Conservation (phyloP, 64 coral and sea anemone genomes). For the Montipora foliosa region DNA sequence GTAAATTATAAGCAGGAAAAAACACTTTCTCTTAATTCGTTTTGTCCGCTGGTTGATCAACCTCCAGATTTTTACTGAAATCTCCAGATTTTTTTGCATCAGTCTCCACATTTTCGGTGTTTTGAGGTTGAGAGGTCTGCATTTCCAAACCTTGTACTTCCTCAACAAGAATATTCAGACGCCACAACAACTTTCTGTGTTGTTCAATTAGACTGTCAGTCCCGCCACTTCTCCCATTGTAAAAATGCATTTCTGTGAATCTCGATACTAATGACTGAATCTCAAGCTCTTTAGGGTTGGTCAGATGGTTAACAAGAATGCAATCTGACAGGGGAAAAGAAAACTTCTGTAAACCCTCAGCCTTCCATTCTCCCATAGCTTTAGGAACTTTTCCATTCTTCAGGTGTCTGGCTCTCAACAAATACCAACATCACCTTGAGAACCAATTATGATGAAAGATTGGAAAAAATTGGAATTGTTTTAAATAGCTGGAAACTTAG, state of each 20-base stretch:
- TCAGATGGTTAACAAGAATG: slow-evolving; percentile 13
- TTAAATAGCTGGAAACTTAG: too few species aligned
- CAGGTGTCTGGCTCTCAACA: background rate
- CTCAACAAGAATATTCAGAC: slow-evolving; percentile 76
- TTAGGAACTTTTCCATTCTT: slow-evolving; percentile 53
- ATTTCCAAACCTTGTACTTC: slow-evolving; percentile 64
- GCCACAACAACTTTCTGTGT: slow-evolving; percentile 57
- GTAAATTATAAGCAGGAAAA: too few species aligned
- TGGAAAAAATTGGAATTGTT: too few species aligned
- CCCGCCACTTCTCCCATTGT: slow-evolving; percentile 69
- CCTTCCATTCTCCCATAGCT: slow-evolving; percentile 61
- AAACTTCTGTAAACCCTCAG: slow-evolving; percentile 67
- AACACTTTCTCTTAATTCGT: too few species aligned
- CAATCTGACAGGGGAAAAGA: slow-evolving; percentile 69
- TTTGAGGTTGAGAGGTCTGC: too few species aligned
- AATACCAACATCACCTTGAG: too few species aligned
- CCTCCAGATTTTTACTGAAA: too few species aligned
- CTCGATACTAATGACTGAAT: slow-evolving; percentile 56
- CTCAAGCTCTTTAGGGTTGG: slow-evolving; percentile 51
- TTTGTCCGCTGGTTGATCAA: too few species aligned
- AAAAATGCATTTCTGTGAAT: slow-evolving; percentile 72
- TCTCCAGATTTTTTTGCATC: too few species aligned
- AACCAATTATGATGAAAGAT: too few species aligned
- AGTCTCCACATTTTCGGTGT: too few species aligned
- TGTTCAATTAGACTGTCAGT: slow-evolving; percentile 41